Conservation (phyloP, 92 coral and sea anemone species). For the Pocillopora meandrina region DNA sequence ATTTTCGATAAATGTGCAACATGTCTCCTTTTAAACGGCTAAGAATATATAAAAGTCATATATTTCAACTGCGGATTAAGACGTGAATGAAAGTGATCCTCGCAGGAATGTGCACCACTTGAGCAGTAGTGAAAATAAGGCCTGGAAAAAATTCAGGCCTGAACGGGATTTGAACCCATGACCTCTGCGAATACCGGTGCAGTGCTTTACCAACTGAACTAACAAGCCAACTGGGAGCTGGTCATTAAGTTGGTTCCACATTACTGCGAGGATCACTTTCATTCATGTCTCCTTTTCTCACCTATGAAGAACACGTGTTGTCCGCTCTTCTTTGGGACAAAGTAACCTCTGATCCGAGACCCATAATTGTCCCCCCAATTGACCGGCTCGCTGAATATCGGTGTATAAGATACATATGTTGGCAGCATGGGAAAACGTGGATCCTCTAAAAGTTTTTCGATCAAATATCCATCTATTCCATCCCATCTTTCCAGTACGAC, state of each 20-base stretch:
- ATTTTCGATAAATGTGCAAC: too few species aligned
- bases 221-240: not conserved
- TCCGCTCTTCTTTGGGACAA: constrained; percentile 79
- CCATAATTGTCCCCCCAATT: constrained; percentile 93
- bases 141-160: too few species aligned
- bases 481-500: constrained; percentile 85
- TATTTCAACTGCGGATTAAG: too few species aligned
- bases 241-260: not conserved
- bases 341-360: constrained; percentile 81
- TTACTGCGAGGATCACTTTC: too few species aligned
- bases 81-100: too few species aligned
- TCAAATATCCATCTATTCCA: constrained; percentile 81
- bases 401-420: constrained; percentile 42
- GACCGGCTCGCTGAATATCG: constrained; percentile 70
- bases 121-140: too few species aligned
- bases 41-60: too few species aligned
- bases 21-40: not conserved
- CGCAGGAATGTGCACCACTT: too few species aligned
- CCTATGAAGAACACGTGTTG: constrained; percentile 71
- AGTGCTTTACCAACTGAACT: too few species aligned
- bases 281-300: constrained; percentile 24
- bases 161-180: too few species aligned
- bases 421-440: constrained; percentile 86
- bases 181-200: too few species aligned
- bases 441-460: constrained; percentile 58